These are phyloP conservation scores for Chironex yamaguchii DNA, from an alignment of 30 jellyfish, hydroid and myxozoan genomes.

Conservation along the genomic window DNA sequence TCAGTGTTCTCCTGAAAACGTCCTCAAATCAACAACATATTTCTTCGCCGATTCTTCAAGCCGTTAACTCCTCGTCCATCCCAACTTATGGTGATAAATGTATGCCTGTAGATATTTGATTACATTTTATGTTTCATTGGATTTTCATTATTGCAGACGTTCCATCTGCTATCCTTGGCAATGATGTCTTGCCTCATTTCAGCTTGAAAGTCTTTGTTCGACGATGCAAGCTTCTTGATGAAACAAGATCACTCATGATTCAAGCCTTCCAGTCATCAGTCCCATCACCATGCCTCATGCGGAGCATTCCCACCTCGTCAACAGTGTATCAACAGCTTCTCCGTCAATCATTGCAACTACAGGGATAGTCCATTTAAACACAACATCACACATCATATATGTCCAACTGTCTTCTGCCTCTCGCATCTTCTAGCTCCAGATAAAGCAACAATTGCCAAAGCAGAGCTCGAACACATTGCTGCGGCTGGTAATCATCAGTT, in stretches of 20 bases:
- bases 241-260: neutral
- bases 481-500: too few species aligned
- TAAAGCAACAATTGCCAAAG: slow-evolving; percentile 4
- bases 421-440: slow-evolving; percentile 30
- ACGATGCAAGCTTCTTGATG: too few species aligned
- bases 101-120: neutral
- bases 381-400: slow-evolving; percentile 4
- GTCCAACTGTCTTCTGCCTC: slow-evolving; percentile 10
- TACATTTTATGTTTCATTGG: neutral
- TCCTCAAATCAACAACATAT: neutral
- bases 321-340: neutral
- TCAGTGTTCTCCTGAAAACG: neutral
- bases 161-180: too few species aligned
- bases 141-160: slow-evolving; percentile 18
- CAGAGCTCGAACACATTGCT: too few species aligned
- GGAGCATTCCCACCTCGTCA: neutral
- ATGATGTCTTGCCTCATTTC: slow-evolving; percentile 21
- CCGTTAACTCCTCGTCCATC: too few species aligned
- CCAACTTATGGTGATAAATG: slow-evolving; percentile 10
- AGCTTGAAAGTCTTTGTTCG: neutral
- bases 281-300: slow-evolving; percentile 12
- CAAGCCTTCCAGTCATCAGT: neutral
- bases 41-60: neutral
- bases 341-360: neutral
- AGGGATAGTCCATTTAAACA: slow-evolving; percentile 13